A percentile compares a stretch with the other conserved stretches of the same genome.
phyloP scores from a whole-genome alignment of 2,888 invertebrate species.

The Drosophila dives region DNA sequence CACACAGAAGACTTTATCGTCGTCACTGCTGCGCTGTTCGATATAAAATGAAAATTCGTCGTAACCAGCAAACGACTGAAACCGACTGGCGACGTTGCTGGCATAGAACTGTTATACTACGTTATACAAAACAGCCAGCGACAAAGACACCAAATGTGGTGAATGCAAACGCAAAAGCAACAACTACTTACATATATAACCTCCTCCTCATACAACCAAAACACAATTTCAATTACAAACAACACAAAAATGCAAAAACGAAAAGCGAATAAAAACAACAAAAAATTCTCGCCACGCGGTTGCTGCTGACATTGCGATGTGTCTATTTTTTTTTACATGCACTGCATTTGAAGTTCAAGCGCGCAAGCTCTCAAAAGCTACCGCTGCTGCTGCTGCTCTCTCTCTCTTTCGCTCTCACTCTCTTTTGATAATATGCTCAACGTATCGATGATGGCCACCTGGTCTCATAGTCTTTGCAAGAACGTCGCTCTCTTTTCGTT shows the following conservation, averaged over 20 bases:
- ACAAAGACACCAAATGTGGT: constrained; percentile 46
- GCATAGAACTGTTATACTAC: constrained; percentile 73
- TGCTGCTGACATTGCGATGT: constrained; percentile 61
- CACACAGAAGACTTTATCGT: constrained; percentile 52
- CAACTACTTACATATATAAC: constrained; percentile 38
- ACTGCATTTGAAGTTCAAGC: constrained; percentile 78
- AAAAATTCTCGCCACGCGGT: constrained; percentile 49
- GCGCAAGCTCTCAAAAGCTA: constrained; percentile 57
- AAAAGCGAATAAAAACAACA: constrained; percentile 29
- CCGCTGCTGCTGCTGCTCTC: constrained; percentile 13
- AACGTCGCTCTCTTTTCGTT: constrained; percentile 13
- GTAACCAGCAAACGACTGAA: constrained; percentile 64
- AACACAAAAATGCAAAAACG: constrained; percentile 35
- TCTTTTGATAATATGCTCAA: constrained; percentile 13
- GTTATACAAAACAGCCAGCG: constrained; percentile 59
- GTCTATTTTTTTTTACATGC: constrained; percentile 43
- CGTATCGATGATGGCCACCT: constrained; percentile 32
- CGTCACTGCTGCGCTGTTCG: constrained; percentile 75
- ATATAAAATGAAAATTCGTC: constrained; percentile 77
- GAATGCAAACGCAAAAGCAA: constrained; percentile 44
- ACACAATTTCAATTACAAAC: constrained; percentile 50
- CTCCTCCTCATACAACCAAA: constrained; percentile 39
- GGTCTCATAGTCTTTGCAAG: constrained; percentile 39
- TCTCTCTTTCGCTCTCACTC: constrained; percentile 8
- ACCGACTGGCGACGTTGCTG: constrained; percentile 41